These are phyloP conservation scores for Strix uralensis DNA, from an alignment of 2,113 vertebrate species.

Conservation along the genomic window DNA sequence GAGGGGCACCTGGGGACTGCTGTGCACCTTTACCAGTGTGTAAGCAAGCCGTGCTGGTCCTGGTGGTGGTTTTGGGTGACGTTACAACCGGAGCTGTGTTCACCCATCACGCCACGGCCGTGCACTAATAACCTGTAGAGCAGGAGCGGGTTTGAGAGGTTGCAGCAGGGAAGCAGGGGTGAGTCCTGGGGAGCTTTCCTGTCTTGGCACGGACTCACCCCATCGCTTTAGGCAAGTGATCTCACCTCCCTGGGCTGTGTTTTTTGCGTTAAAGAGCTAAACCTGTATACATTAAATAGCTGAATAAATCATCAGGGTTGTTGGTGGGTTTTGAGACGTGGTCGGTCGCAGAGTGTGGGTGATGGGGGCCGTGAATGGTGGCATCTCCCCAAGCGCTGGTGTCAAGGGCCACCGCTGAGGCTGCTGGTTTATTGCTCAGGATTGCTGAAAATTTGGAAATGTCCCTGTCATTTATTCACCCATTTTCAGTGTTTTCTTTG, in stretches of 20 bases:
- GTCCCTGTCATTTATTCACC: background rate
- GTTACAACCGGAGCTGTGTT: background rate
- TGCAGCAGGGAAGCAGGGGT: background rate
- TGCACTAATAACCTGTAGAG: rapidly evolving
- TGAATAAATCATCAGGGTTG: background rate
- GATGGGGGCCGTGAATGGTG: background rate
- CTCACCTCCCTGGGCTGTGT: background rate
- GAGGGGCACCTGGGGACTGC: rapidly evolving
- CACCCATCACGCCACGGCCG: rapidly evolving
- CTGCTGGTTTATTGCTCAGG: background rate
- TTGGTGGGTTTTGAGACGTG: background rate
- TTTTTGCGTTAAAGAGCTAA: background rate
- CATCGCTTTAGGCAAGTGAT: background rate
- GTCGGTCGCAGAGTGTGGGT: rapidly evolving
- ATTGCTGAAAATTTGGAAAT: background rate
- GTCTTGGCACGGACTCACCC: background rate
- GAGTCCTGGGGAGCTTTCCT: background rate
- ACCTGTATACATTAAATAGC: rapidly evolving
- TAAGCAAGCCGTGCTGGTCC: rapidly evolving
- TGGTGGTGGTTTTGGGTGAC: background rate
- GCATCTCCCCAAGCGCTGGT: background rate
- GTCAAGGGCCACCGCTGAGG: background rate
- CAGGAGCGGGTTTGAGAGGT: background rate
- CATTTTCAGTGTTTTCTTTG: background rate
- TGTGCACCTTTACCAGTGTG: too few species aligned